These are phyloP conservation scores for Belonocnema kinseyi DNA, from an alignment of 1,140 invertebrate genomes.

Conservation along the genomic window DNA sequence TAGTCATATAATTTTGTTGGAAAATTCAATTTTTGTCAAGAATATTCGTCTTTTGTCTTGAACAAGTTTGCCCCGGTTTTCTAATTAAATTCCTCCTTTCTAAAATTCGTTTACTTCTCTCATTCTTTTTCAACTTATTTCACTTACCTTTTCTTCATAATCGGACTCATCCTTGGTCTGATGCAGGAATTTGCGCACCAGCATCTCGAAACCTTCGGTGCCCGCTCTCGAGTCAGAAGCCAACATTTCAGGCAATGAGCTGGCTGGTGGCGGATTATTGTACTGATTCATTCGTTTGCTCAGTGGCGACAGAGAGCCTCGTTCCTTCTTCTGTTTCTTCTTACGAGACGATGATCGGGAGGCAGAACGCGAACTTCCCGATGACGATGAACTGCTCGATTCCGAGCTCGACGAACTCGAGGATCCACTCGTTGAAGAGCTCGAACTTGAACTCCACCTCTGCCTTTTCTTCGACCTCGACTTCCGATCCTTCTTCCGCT, in stretches of 20 bases:
- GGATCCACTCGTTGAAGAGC: conserved; percentile 80
- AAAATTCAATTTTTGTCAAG: no score
- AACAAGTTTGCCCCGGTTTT: no score
- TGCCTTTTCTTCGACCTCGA: conserved; percentile 82
- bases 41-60: no score
- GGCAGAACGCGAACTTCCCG: conserved; percentile 80
- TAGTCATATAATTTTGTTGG: no score
- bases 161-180: conserved; percentile 89
- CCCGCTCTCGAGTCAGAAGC: conserved; percentile 75
- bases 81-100: no score
- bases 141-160: conserved; percentile 83
- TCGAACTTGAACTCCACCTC: conserved; percentile 79
- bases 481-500: conserved; percentile 83
- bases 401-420: conserved; percentile 77
- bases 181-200: conserved; percentile 85
- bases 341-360: conserved; percentile 77
- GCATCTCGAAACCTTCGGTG: conserved; percentile 81
- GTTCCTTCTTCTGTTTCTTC: conserved; percentile 80
- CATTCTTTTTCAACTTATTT: neutral
- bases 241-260: conserved; percentile 78
- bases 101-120: no score
- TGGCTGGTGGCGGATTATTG: conserved; percentile 71
- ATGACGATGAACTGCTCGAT: conserved; percentile 77
- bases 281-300: conserved; percentile 85
- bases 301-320: conserved; percentile 84